Evolutionary conservation across 1,140 invertebrate species (phyloP), one percentile per base, ranked within the genome.

Genomic region (Lepidurus couesii): DNA sequence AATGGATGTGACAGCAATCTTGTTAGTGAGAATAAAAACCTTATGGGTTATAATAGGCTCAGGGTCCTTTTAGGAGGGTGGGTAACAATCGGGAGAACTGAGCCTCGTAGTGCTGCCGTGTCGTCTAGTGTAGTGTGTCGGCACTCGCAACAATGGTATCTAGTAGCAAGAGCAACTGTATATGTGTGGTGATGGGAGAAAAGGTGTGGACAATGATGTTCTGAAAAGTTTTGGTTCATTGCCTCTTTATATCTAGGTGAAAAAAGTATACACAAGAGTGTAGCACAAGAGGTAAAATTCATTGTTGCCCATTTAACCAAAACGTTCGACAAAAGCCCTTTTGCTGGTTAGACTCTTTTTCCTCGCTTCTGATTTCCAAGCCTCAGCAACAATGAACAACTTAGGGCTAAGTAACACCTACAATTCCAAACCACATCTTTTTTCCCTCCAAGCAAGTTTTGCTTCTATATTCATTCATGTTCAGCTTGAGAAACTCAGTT

Each of bases 141-240:
- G 53, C 53, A 21, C 53, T 65, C 3, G 53, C 53, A 65, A 65
- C 53, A 65, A 65, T 65, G 3, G 1, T 65, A 65, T 65, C 13
- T 65, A 13, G 53, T 65, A 65, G 53, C 53, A 9, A 21, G 53
- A 13, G 21, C 53, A 34, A 34, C 34, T 34, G 34, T 65, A 21
- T 65, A 65, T 65, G 53, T 65, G 53, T 65, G 53, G 53, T 16
- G 53, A 65, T 65, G 53, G 53, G 13, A 65, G 21, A 21, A 65
- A 65, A 65, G 53, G 53, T 65, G 53, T 65, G 53, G 53, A 65
- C 53, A 65, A 65, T 65, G 34, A 65, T 21, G 53, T 65, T 65
- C 53, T 65, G 21, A 65, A 65, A 65, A 65, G 53, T 65, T 16
- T 65, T 65, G 53, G 53, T 65, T 65, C 53, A 65, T 65, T 65